A percentile compares a stretch with the other conserved stretches of the same genome.
phyloP scores from a whole-genome alignment of 2,113 vertebrate genomes.

The Ictalurus punctatus region DNA sequence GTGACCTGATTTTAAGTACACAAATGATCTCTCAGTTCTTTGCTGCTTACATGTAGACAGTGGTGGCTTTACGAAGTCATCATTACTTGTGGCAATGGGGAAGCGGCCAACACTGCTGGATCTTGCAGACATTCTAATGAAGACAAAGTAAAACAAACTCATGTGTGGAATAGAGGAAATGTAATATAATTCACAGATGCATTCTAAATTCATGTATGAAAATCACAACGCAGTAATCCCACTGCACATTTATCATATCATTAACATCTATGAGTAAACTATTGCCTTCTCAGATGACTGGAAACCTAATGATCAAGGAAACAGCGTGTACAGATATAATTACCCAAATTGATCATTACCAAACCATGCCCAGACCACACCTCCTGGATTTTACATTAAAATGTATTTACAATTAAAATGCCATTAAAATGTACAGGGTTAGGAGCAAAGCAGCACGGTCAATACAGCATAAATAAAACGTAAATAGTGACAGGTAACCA shows the following conservation, averaged over 20 bases:
- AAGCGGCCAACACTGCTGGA: neutral
- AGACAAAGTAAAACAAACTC: neutral
- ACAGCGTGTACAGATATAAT: too few species aligned
- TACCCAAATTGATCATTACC: too few species aligned
- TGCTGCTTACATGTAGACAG: neutral
- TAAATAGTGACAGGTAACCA: too few species aligned
- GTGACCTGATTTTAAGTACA: neutral
- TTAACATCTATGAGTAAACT: constrained; percentile 6
- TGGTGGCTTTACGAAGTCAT: neutral
- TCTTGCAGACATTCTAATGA: neutral
- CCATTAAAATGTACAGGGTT: neutral
- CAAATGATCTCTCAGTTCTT: neutral
- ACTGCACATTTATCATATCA: neutral
- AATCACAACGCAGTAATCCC: neutral
- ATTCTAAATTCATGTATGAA: neutral
- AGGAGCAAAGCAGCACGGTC: too few species aligned
- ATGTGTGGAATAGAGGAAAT: neutral
- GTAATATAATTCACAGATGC: neutral
- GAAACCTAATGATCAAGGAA: neutral
- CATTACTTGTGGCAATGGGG: neutral
- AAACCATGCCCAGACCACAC: neutral
- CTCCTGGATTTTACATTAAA: too few species aligned
- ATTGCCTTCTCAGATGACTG: neutral
- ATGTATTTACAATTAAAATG: neutral
- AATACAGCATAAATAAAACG: too few species aligned